Evolutionary conservation across 2,113 vertebrate genomes (phyloP).

Genomic region (Mungos mungo): DNA sequence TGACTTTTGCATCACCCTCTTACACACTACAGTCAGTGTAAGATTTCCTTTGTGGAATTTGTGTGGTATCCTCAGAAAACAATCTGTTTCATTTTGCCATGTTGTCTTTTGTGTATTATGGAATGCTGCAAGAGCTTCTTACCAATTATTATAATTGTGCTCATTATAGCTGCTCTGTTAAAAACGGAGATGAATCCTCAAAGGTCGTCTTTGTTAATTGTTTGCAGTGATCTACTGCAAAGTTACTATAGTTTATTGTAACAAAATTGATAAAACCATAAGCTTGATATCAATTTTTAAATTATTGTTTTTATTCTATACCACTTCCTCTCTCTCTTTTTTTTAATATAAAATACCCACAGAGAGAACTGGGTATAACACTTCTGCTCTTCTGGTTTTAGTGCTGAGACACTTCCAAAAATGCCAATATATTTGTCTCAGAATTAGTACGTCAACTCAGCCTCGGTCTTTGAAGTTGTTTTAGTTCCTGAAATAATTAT

Average conservation of each 20-base stretch:
- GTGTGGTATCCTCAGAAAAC: background rate
- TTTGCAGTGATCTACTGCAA: slow-evolving; percentile 69
- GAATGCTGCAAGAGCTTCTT: slow-evolving; percentile 59
- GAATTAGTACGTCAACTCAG: slow-evolving; percentile 18
- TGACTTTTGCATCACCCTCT: background rate
- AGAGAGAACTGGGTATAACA: background rate
- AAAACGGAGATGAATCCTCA: slow-evolving; percentile 70
- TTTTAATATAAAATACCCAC: slow-evolving; percentile 12
- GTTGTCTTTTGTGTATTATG: slow-evolving; percentile 64
- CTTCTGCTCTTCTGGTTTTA: slow-evolving; percentile 25
- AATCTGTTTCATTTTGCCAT: slow-evolving; percentile 59
- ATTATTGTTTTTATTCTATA: slow-evolving; percentile 55
- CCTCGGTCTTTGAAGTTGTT: slow-evolving; percentile 15
- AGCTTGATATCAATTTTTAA: slow-evolving; percentile 68
- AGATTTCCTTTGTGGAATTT: slow-evolving; percentile 56
- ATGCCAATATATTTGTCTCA: slow-evolving; percentile 6
- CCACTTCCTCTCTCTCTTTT: background rate
- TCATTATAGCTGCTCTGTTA: slow-evolving; percentile 70
- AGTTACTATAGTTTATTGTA: slow-evolving; percentile 32
- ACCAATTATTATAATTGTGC: slow-evolving; percentile 73
- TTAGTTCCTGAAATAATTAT: slow-evolving; percentile 33
- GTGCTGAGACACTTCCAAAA: background rate
- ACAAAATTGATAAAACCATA: slow-evolving; percentile 63
- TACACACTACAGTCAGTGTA: background rate
- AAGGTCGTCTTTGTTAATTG: slow-evolving; percentile 69